Base-by-base conservation (phyloP, 2,888 invertebrate genomes). In the Nemoura dubitans region DNA sequence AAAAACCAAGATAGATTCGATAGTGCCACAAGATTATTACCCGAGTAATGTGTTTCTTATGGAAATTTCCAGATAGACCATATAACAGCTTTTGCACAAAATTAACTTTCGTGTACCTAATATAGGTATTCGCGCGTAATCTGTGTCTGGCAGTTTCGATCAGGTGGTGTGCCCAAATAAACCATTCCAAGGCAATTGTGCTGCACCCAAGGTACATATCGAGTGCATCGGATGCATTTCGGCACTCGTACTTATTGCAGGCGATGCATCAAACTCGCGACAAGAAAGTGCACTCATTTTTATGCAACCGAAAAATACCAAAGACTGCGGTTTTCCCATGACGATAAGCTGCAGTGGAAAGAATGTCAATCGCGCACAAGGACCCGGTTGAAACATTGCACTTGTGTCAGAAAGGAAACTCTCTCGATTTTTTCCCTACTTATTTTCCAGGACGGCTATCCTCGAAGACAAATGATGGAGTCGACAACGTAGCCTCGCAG, bases 1-100 rank as follows among this genome's bases (percentile, higher is more conserved):
- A n/a, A 78, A 78, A 78, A 25, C 78, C 28, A 16, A 78, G 78
- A 78, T 78, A 26, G 26, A 27, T 78, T 21, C 78, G 78, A 78
- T 78, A 78, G 78, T 14, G n/a, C 5, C 21, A 16, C 76, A 16
- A 5, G 27, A 27, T 78, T 27, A 78, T 78, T 6, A 26, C 78
- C 5, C 27, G 28, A 3, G 78, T 78, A 78, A 78, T 78, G 78
- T 26, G 26, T 78, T 78, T 78, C 10, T 78, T 78, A 78, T 78
- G 78, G 5, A 78, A 78, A 78, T 78, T 78, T 78, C 3, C 78
- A 27, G 78, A 10, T 26, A 27, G 28, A 2, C 21, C 78, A 26
- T 78, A 10, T 36, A 26, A 78, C 28, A 78, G 10, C n/a, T 26
- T 16, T 26, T 10, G 21, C 16, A 28, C 27, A 6, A 78, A 78